These are phyloP conservation scores for Drosophila pandora DNA, from an alignment of 1,140 invertebrate species.

Conservation along the genomic window DNA sequence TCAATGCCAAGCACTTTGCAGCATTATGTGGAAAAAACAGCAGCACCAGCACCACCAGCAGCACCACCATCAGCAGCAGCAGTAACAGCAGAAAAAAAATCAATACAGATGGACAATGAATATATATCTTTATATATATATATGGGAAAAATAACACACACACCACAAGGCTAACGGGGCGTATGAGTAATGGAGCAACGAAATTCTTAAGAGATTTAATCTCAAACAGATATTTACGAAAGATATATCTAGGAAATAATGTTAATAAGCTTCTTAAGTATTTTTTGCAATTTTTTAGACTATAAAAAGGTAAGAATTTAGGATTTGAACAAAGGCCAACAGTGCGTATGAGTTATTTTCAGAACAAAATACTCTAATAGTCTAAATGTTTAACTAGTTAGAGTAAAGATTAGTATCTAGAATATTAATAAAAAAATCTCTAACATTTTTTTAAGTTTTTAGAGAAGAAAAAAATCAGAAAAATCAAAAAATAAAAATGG, in stretches of 20 bases:
- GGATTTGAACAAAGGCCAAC: background rate
- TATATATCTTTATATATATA: constrained; percentile 16
- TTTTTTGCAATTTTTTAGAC: no score
- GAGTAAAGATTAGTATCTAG: no score
- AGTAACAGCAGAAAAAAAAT: constrained; percentile 62
- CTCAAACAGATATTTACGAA: background rate
- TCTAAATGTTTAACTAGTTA: no score
- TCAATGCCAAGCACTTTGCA: constrained; percentile 55
- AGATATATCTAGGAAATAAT: no score
- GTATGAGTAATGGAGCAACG: background rate
- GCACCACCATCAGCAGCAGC: constrained; percentile 17
- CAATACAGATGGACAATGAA: constrained; percentile 69
- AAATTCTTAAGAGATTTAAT: background rate
- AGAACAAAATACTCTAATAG: background rate
- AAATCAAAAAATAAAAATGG: no score
- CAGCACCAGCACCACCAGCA: constrained; percentile 6
- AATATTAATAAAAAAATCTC: no score
- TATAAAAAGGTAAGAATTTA: no score
- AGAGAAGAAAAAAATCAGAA: no score
- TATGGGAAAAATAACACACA: background rate
- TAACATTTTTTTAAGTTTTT: no score
- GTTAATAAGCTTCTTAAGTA: no score
- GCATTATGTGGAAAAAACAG: constrained; percentile 57
- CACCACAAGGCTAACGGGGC: background rate
- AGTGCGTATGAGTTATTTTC: background rate